Base-by-base conservation (phyloP, 2,797 vertebrate species). In the Spizella passerina region DNA sequence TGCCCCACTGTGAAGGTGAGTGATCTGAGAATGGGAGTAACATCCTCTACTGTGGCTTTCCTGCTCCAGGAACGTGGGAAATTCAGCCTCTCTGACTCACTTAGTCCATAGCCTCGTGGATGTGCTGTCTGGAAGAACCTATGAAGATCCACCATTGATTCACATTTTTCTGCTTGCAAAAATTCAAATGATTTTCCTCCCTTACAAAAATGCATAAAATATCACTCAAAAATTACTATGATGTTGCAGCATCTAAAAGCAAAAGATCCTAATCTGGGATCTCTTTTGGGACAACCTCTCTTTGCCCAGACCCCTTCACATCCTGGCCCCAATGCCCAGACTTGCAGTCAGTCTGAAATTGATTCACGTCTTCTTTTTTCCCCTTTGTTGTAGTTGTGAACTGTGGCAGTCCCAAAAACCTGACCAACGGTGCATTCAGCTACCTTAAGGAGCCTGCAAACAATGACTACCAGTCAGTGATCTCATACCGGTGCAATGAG, bases 1-100 rank as follows among this genome's bases (percentile, higher is more conserved):
- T 99, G 96, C 99, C 99, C 72, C 97, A 56, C 84, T 99, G 99
- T 94, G 97, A 98, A 95, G 98, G 99, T 99, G 97, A 97, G 99
- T 98, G 41, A 95, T 79, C 63, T 60, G 39, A 73, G 44, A 75
- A 52, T 0, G 0, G n/a, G 36, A 29, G 22, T 44, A 29, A 12
- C 26, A 19, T 11, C 10, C 34, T 30, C 36, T 34, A 29, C 41
- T 3, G 1, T 61, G 44, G 19, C 18, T 69, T 88, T 64, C 39
- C 30, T 44, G 34, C 55, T 76, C 23, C 15, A 38, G 43, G 29
- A 59, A 64, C 5, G 4, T 10, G 13, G 16, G 39, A 29, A 68
- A 21, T 39, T 88, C n/a, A 47, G 14, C 34, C 13, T 32, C 47
- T 52, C 3, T 49, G 29, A 32, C n/a, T 56, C 47, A 30, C 2